Percentiles rank a stretch among this genome's conserved stretches.
These are phyloP conservation scores for Psephotus haematonotus DNA, from an alignment of 2,113 vertebrate genomes.

Conservation along the genomic window DNA sequence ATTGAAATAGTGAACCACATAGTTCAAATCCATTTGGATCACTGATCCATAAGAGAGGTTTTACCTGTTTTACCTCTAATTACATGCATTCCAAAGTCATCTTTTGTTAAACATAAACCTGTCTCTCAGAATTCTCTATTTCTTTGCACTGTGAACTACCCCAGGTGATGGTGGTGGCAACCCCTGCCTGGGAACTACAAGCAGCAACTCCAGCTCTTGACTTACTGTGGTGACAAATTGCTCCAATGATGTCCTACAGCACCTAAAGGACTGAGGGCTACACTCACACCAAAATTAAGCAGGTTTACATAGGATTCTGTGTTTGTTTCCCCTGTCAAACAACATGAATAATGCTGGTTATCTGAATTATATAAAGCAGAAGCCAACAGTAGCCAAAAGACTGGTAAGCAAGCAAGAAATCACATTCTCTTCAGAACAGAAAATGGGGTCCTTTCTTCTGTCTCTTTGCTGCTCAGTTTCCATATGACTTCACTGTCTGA, in stretches of 20 bases:
- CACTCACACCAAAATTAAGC: not conserved
- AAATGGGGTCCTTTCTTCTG: not conserved
- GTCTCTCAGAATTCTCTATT: not conserved
- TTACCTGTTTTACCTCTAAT: not conserved
- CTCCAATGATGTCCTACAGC: not conserved
- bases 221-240: not conserved
- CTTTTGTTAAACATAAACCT: not conserved
- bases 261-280: not conserved
- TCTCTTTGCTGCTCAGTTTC: not conserved
- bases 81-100: not conserved
- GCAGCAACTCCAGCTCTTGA: not conserved
- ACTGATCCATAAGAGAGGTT: not conserved
- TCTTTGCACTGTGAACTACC: not conserved
- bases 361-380: not conserved
- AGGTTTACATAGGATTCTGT: not conserved
- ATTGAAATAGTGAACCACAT: not conserved
- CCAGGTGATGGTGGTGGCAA: not conserved
- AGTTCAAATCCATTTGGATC: not conserved
- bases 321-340: not conserved
- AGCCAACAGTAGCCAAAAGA: not conserved
- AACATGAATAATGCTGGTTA: not conserved
- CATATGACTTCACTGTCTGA: not conserved
- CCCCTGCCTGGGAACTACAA: not conserved
- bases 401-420: not conserved
- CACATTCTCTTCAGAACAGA: not conserved